Percentiles rank a stretch among this genome's conserved stretches.
phyloP scores from a whole-genome alignment of 2,113 vertebrate species.

The Ivindomyrus marchei region DNA sequence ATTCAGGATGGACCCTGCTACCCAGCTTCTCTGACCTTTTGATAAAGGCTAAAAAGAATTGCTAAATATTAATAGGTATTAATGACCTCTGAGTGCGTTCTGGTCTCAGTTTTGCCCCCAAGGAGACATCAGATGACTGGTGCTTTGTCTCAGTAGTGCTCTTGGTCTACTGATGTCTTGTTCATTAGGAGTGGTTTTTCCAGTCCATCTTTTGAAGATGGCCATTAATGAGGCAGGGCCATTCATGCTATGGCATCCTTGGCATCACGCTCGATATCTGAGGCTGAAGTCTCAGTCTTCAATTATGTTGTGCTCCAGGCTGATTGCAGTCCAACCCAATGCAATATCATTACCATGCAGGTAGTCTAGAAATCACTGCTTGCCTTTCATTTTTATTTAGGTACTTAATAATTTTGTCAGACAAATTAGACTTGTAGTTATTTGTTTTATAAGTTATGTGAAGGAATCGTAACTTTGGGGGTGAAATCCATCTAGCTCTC shows the following conservation, averaged over 20 bases:
- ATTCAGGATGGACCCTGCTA: slow-evolving; percentile 7
- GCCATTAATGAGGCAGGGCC: not conserved
- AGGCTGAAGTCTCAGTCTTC: not conserved
- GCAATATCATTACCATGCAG: not conserved
- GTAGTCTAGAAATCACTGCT: not conserved
- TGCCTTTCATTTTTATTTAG: not conserved
- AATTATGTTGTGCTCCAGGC: not conserved
- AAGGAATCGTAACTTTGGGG: not conserved
- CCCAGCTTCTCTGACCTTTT: not conserved
- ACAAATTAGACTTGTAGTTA: not conserved
- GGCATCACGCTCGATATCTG: not conserved
- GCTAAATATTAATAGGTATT: slow-evolving; percentile 26
- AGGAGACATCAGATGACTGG: not conserved
- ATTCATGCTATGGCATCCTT: not conserved
- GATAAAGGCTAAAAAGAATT: not conserved
- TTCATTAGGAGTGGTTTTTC: not conserved
- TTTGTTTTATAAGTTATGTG: not conserved
- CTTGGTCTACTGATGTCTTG: not conserved
- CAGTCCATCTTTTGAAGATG: not conserved
- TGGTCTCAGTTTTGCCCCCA: not conserved
- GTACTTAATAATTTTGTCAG: not conserved
- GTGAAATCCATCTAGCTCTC: not conserved
- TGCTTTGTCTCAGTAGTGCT: not conserved
- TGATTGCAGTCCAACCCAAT: not conserved
- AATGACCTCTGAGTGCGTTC: not conserved